Evolutionary conservation across 2,113 vertebrate genomes (phyloP).

Genomic region (Bambusicola thoracicus): DNA sequence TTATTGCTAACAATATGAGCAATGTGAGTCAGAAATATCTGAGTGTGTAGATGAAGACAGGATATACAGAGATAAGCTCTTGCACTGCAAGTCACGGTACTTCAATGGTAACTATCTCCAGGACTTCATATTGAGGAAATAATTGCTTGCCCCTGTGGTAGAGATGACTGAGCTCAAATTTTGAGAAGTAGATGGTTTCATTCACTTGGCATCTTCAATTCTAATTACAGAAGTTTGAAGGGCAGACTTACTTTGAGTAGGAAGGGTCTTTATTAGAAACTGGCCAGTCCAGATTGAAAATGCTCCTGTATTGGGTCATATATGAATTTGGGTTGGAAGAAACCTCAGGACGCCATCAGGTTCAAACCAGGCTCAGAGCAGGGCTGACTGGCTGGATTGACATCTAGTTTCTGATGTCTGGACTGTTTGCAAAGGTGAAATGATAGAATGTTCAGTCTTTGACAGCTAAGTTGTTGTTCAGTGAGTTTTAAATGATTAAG

Average conservation of each 20-base stretch:
- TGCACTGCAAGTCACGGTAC: neutral
- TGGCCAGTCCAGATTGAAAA: neutral
- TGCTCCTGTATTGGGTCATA: neutral
- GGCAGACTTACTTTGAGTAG: neutral
- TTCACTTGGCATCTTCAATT: neutral
- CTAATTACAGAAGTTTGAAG: neutral
- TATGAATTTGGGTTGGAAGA: accelerated
- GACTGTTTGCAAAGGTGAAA: neutral
- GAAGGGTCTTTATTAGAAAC: neutral
- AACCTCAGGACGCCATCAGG: neutral
- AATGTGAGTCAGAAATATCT: neutral
- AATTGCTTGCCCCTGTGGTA: neutral
- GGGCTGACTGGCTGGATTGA: neutral
- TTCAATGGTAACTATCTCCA: neutral
- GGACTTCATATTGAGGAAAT: neutral
- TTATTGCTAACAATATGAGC: neutral
- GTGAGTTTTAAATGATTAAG: neutral
- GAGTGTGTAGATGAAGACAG: neutral
- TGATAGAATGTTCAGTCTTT: neutral
- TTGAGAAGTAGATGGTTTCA: neutral
- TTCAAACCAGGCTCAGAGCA: neutral
- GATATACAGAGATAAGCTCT: neutral
- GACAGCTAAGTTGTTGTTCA: neutral
- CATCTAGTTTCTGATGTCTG: neutral
- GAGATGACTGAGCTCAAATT: neutral